Base-by-base conservation (phyloP, 2,888 invertebrate species). In the Spicauda simplicius region DNA sequence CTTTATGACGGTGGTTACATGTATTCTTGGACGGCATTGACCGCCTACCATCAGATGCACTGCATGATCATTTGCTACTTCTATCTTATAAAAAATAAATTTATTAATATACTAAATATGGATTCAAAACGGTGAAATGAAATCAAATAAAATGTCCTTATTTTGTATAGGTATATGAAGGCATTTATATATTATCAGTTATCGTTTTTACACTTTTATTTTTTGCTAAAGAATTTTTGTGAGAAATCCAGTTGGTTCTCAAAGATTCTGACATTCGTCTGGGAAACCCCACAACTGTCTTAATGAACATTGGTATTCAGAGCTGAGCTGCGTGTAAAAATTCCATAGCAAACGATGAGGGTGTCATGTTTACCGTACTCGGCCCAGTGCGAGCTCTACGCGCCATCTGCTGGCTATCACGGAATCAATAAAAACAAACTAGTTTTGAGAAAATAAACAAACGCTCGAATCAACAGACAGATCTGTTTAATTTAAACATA, bases 331-430 rank as follows among this genome's bases (percentile, higher is more conserved):
- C 81, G 84, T 82, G 86, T 87, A 85, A 85, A 87, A 87, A 87
- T 87, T 89, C 86, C 84, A 79, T 83, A 72, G 80, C 79, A 74
- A 80, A 81, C 77, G 79, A 79, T 77, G 83, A 84, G 87, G 86
- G 86, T 84, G 83, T 82, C 81, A 80, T 88, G 90, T 91, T 90
- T 90, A 88, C 77, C 71, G 72, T 71, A 72, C 73, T 71, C 74
- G 72, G 74, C 74, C 70, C 79, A 81, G 80, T 77, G 80, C 79
- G 80, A 85, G 82, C 81, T 84, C 81, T 81, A 81, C 82, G 83
- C 86, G 86, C 91, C 92, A 92, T 92, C 92, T 92, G 92, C 86
- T 79, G 86, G 81, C 86, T 83, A 90, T 92, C 91, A 90, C 86
- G 80, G 82, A 85, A 84, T 83, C 76, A 86, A 80, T 85, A 85